Evolutionary conservation across 2,888 invertebrate genomes (phyloP), one percentile per base, ranked within the genome.

Genomic region (Chrysotoxum bicinctum): DNA sequence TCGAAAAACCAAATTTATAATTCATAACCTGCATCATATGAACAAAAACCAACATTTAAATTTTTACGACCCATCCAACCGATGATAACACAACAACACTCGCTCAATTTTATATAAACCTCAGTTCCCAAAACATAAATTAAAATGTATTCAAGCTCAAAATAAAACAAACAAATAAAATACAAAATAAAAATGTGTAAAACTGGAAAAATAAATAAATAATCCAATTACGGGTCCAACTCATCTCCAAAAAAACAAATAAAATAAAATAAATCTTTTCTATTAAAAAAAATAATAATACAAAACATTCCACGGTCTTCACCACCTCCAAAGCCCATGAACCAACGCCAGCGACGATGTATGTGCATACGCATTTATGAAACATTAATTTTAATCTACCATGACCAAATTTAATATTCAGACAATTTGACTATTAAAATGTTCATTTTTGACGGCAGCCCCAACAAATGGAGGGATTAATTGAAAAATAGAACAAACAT

Each of bases 301-400:
- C 9, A 64, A 32, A 30, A 23, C 19, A 37, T 45, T 19, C 35
- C 45, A 19, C 40, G 16, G 35, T 10, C 26, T 23, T 26, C n/a
- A 35, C 10, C 6, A 26, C 10, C 8, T 3, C 8, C 23, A 23
- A 19, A 16, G 26, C 26, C 52, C 14, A 23, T 14, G 14, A 21
- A 45, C 12, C 48, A 6, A 19, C 21, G 48, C n/a, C n/a, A n/a
- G 6, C 23, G 50, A 43, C 16, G 16, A 23, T 21, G 6, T 50
- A 23, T 16, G 43, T 26, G 1, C n/a, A n/a, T n/a, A 60, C 30
- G 54, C 68, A 80, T 84, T 80, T 76, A 84, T 84, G 72, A 80
- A 68, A 72, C 66, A 84, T 84, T 76, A 84, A 84, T 84, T 84
- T 84, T 80, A 80, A 84, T 84, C 84, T 79, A 68, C 80, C 66